Evolutionary conservation across 2,113 vertebrate species (phyloP).

Genomic region (Oreotragus oreotragus): DNA sequence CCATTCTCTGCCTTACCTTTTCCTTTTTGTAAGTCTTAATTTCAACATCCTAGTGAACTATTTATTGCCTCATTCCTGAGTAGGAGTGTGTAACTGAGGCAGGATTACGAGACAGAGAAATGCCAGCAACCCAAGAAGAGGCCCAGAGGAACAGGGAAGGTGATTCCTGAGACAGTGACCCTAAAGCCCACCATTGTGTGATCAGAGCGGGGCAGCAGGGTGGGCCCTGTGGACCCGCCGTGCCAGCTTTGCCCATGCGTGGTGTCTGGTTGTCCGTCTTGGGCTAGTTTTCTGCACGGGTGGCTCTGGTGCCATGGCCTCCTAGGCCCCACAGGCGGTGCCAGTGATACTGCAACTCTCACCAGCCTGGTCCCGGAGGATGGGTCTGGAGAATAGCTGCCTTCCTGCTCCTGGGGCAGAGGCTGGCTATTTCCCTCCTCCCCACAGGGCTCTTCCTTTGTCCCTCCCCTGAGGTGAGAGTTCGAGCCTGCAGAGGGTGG

Average conservation of each 20-base stretch:
- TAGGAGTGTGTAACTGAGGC: background rate
- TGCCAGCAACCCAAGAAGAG: background rate
- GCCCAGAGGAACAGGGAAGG: background rate
- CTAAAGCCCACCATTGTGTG: background rate
- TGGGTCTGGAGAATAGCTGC: background rate
- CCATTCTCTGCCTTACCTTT: background rate
- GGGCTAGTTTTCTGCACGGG: background rate
- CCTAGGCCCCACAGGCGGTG: background rate
- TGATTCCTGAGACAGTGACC: background rate
- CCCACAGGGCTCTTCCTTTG: background rate
- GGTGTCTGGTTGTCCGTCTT: background rate
- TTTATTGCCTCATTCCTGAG: background rate
- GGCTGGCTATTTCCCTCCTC: background rate
- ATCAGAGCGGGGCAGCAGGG: background rate
- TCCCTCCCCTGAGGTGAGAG: background rate
- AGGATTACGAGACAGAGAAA: background rate
- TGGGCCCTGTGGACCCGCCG: background rate
- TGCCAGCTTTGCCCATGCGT: background rate
- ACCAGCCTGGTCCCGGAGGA: background rate
- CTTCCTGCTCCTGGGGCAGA: background rate
- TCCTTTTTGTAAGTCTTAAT: background rate
- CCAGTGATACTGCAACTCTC: background rate
- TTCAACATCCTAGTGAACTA: background rate
- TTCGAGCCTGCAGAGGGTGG: background rate
- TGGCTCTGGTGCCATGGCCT: background rate